Conservation (phyloP, 2,888 invertebrate species). For the Syritta pipiens region DNA sequence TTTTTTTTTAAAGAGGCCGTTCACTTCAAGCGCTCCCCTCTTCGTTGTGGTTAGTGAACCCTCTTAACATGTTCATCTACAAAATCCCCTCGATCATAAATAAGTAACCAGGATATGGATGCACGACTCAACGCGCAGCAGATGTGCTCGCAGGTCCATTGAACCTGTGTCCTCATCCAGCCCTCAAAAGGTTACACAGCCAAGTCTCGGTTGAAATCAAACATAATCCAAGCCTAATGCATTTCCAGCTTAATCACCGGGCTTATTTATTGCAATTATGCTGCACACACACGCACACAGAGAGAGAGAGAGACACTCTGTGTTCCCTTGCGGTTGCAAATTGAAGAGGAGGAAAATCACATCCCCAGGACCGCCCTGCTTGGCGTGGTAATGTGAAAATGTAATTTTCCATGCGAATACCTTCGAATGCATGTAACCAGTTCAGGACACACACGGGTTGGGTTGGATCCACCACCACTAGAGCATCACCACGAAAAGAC, state of each 20-base stretch:
- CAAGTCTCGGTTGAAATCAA: slow-evolving; percentile 12
- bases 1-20: too few relatives aligned
- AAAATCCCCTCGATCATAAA: too few relatives aligned
- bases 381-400: slow-evolving; percentile 52
- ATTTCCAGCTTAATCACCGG: slow-evolving; percentile 26
- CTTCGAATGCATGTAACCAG: slow-evolving; percentile 35
- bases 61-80: too few relatives aligned
- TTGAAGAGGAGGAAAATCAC: slow-evolving; percentile 11
- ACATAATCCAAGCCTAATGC: slow-evolving; percentile 16
- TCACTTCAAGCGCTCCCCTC: too few relatives aligned
- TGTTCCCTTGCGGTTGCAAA: slow-evolving; percentile 26
- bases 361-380: neutral
- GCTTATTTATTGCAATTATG: slow-evolving; percentile 40
- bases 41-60: too few relatives aligned
- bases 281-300: neutral
- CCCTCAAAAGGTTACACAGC: too few relatives aligned
- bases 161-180: too few relatives aligned
- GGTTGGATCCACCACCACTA: too few relatives aligned
- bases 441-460: slow-evolving; percentile 10
- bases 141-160: too few relatives aligned
- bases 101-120: too few relatives aligned
- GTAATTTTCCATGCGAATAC: slow-evolving; percentile 59
- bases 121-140: too few relatives aligned
- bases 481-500: slow-evolving; percentile 3
- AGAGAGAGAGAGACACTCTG: neutral